Base-by-base conservation (phyloP, 1,140 invertebrate genomes). In the Heliconius hermathena region DNA sequence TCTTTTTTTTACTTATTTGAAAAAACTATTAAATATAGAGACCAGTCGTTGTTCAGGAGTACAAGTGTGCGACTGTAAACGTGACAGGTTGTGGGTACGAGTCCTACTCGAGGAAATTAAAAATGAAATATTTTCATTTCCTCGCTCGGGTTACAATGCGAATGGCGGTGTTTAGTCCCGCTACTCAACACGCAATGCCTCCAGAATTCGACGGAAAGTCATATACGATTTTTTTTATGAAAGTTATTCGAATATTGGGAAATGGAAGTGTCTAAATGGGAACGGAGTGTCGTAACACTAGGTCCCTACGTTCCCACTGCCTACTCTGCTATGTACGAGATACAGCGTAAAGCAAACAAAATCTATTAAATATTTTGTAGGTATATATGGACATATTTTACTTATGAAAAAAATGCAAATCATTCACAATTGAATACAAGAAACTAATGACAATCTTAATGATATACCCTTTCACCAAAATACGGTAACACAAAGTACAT, bases 381-480 rank as follows among this genome's bases (percentile, higher is more conserved):
- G n/a, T 1, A 52, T 18, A 18, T 4, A 52, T 4, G 11, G 20
- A 22, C 8, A 57, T n/a, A 22, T 57, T 22, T 8, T n/a, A 52
- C 0, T 6, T 41, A 13, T 41, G 11, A 4, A 52, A 54, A 57
- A 57, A 57, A 57, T 20, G 18, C n/a, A 57, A 57, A 57, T 57
- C n/a, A 57, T 52, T 57, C 52, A 57, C 49, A 57, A 57, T n/a
- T n/a, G 20, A 57, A 26, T 26, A 66, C 3, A 66, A 66, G 60
- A 57, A 57, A 57, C 54, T 26, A 66, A 66, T 66, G 57, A 66
- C 11, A 16, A 66, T 66, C 3, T 13, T 5, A 66, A 66, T 66
- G 60, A 66, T 66, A 4, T 26, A 57, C 74, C 66, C 78, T 79
- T 76, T 79, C 78, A 79, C 73, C 66, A 46, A 79, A 74, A 66